Conservation (phyloP, 2,888 invertebrate species). For the Leptopterna dolabrata region DNA sequence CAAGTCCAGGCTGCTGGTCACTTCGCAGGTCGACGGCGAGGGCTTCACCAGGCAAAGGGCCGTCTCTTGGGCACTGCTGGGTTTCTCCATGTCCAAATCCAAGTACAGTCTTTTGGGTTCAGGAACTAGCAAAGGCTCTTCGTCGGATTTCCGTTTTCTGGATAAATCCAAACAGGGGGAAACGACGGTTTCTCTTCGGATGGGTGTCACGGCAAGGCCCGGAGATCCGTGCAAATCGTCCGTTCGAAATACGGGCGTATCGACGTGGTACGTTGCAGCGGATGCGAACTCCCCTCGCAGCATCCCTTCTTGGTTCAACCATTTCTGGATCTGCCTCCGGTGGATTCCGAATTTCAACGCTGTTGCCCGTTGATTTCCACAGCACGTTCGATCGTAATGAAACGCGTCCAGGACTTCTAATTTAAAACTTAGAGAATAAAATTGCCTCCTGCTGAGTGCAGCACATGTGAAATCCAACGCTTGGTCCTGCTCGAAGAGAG, state of each 20-base stretch:
- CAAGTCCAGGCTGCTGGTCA: conserved; percentile 55
- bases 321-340: conserved; percentile 70
- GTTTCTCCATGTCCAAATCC: conserved; percentile 47
- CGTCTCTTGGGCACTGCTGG: conserved; percentile 65
- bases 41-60: conserved; percentile 68
- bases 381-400: conserved; percentile 67
- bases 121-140: conserved; percentile 10
- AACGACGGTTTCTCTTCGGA: conserved; percentile 19
- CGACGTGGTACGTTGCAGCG: background rate
- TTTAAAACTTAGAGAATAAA: conserved; percentile 69
- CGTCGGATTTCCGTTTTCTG: conserved; percentile 64
- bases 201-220: background rate
- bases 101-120: conserved; percentile 47
- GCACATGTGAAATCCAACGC: conserved; percentile 65
- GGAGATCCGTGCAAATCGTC: background rate
- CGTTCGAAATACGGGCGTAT: background rate
- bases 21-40: conserved; percentile 61
- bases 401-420: conserved; percentile 69
- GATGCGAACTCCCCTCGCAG: conserved; percentile 66
- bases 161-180: conserved; percentile 63
- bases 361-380: conserved; percentile 69
- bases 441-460: conserved; percentile 66
- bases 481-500: conserved; percentile 61
- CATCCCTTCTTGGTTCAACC: conserved; percentile 68
- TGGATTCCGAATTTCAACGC: conserved; percentile 70